Base-by-base conservation (phyloP, 2,888 invertebrate genomes). In the Aleiodes testaceus region DNA sequence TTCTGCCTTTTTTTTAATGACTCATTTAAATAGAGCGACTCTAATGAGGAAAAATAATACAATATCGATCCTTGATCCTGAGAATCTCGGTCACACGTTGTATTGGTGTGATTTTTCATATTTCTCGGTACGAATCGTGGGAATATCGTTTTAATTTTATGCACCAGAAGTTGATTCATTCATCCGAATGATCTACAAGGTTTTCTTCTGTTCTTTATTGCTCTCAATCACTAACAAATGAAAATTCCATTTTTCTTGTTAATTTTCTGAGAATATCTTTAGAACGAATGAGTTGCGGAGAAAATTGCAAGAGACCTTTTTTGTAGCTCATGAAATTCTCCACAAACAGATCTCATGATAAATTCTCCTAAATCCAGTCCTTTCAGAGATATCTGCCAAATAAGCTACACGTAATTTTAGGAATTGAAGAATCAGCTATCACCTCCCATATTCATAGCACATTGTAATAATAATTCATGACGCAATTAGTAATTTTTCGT, bases 21-120 rank as follows among this genome's bases (percentile, higher is more conserved):
- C 50, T 77, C 77, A 75, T 50, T 64, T 59, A 71, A 71, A 16
- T 75, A 22, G 69, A 77, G 68, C 75, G 73, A 68, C 44, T 47
- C 12, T 11, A 69, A 66, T 55, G 22, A 36, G 36, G 9, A 36
- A 36, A 36, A 36, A 36, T 36, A 36, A 36, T 18, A 49, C 64
- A 14, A 42, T 36, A 52, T 50, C 30, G 16, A 69, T 69, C 69
- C 69, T 69, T 69, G 69, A 69, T 69, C 69, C 64, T 69, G 69
- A 59, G 59, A 52, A 71, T 71, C 30, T 49, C 52, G 59, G 70
- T 42, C 66, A 20, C 12, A 47, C 44, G 44, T 64, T 52, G n/a
- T 20, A 55, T 16, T 16, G 22, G n/a, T 44, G n/a, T 36, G 22
- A 47, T 16, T 61, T 36, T 55, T 14, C 16, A 16, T 18, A 55